phyloP scores from a whole-genome alignment of 2,797 vertebrate genomes.

The Odontamblyopus rebecca region DNA sequence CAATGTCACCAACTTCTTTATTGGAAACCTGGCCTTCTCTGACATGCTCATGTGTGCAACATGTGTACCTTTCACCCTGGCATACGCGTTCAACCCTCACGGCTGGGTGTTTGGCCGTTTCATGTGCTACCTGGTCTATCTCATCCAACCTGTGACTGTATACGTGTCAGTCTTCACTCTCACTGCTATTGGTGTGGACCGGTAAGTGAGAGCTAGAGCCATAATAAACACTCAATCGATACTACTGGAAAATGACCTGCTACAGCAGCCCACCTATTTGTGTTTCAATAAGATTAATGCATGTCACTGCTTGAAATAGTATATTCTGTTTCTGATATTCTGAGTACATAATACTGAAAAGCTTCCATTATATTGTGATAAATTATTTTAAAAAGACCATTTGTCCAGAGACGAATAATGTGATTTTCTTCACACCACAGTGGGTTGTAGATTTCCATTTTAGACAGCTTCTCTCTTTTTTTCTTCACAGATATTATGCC shows the following conservation, averaged over 20 bases:
- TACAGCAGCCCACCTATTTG: neutral
- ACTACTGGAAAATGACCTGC: conserved; percentile 2
- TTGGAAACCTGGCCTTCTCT: conserved; percentile 89
- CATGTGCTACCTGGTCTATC: conserved; percentile 88
- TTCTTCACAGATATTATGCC: conserved; percentile 80
- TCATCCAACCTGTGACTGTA: conserved; percentile 89
- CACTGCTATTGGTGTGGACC: conserved; percentile 87
- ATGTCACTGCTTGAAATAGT: neutral
- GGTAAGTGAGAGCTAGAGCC: conserved; percentile 65
- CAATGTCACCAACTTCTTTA: conserved; percentile 90
- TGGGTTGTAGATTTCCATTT: neutral
- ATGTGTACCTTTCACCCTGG: conserved; percentile 87
- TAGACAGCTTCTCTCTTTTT: neutral
- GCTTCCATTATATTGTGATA: neutral
- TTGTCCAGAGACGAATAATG: neutral
- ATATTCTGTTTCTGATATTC: neutral
- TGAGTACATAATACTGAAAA: conserved; percentile 1
- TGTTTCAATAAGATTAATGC: neutral
- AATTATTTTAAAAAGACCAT: neutral
- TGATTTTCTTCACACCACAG: neutral
- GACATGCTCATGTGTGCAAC: conserved; percentile 91
- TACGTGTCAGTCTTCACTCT: conserved; percentile 90
- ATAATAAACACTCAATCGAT: neutral
- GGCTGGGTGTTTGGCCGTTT: conserved; percentile 89
- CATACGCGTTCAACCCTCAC: conserved; percentile 86